A percentile compares a stretch with the other conserved stretches of the same genome.
Evolutionary conservation across 2,888 invertebrate genomes (phyloP).

Genomic region (Drosophila borealis): DNA sequence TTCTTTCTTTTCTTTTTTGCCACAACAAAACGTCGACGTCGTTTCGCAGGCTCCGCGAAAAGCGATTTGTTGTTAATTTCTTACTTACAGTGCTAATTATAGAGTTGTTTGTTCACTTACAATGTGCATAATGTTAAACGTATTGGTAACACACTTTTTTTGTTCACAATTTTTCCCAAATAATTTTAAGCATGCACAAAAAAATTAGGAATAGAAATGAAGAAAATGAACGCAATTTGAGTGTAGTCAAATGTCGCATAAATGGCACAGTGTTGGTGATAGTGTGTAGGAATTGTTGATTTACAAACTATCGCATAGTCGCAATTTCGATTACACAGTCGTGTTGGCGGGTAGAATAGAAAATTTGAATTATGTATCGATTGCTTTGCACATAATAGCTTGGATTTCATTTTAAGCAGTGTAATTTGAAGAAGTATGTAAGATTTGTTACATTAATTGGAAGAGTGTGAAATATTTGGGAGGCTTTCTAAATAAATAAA

Average conservation of each 20-base stretch:
- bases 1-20: slow-evolving; percentile 1
- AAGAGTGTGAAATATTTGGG: no score
- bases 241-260: slow-evolving; percentile 9
- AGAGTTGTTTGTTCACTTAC: slow-evolving; percentile 40
- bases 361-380: not conserved
- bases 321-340: not conserved
- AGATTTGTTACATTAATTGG: no score
- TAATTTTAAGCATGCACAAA: slow-evolving; percentile 17
- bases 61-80: slow-evolving; percentile 14
- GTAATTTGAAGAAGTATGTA: no score
- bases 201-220: slow-evolving; percentile 19
- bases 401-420: no score
- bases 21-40: slow-evolving; percentile 19
- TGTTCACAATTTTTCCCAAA: not conserved
- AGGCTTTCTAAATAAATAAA: no score
- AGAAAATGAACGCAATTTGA: slow-evolving; percentile 4
- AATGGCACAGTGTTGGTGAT: slow-evolving; percentile 13
- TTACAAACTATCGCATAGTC: not conserved
- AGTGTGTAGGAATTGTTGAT: not conserved
- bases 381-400: no score
- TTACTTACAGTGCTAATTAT: slow-evolving; percentile 48
- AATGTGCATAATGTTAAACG: slow-evolving; percentile 21
- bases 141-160: not conserved
- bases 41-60: slow-evolving; percentile 2
- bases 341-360: not conserved